A percentile compares a stretch with the other conserved stretches of the same genome.
Conservation (phyloP, 2,888 invertebrate genomes). For the Rhimphoctona megacephalus region DNA sequence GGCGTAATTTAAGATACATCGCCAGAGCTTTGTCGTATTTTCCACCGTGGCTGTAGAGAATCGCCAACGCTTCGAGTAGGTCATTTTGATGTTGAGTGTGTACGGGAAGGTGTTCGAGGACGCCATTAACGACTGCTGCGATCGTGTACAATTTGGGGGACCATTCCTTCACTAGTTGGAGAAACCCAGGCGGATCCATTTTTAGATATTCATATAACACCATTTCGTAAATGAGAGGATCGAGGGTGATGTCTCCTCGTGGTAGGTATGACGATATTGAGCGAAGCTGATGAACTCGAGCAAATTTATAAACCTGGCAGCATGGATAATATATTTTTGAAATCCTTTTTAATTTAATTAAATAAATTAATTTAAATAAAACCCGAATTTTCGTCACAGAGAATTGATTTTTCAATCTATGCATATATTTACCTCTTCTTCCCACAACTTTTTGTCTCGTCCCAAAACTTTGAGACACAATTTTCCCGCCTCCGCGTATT, state of each 20-base stretch:
- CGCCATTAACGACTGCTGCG: conserved; percentile 93
- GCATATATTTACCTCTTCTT: conserved; percentile 88
- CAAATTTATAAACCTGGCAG: conserved; percentile 91
- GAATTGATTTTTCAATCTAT: not conserved
- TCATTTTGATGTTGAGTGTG: conserved; percentile 90
- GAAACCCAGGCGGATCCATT: conserved; percentile 93
- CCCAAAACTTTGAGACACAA: conserved; percentile 94
- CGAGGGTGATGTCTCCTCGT: conserved; percentile 86
- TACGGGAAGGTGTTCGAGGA: conserved; percentile 91
- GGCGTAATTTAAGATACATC: conserved; percentile 94
- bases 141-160: conserved; percentile 93
- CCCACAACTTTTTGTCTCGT: conserved; percentile 94
- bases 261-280: conserved; percentile 91
- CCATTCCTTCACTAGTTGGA: conserved; percentile 95
- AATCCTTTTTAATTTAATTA: too few species aligned
- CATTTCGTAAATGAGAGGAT: conserved; percentile 96
- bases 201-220: conserved; percentile 96
- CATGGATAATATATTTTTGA: not conserved
- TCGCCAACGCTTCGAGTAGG: conserved; percentile 94
- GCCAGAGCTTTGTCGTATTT: conserved; percentile 96
- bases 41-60: conserved; percentile 94
- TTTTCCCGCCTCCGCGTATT: conserved; percentile 94
- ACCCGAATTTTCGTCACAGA: not conserved
- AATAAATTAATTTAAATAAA: too few species aligned
- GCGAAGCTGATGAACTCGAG: conserved; percentile 91